Base-by-base conservation (phyloP, 2,888 invertebrate genomes). In the Carcina quercana region DNA sequence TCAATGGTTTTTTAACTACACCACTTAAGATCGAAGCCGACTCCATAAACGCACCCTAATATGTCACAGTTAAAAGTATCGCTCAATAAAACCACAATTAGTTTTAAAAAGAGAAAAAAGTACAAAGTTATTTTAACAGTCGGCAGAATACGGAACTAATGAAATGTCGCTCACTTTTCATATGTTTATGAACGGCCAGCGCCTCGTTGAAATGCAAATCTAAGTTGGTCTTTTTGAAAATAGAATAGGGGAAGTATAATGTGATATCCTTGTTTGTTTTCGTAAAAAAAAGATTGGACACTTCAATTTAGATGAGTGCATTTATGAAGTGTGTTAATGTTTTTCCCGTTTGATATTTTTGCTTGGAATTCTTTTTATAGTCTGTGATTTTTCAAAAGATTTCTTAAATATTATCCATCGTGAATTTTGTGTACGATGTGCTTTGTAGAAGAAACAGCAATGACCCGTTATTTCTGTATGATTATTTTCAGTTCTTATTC, bases 51-150 rank as follows among this genome's bases (percentile, higher is more conserved):
- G 46, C 43, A 47, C n/a, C 44, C 52, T 51, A 59, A 61, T 61
- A 57, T 54, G 64, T 64, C 64, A 63, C 61, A 46, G 53, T 51
- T 59, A 55, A 60, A 50, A 59, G 56, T 56, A 51, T 53, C 50
- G 40, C 36, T 52, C 60, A 61, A 62, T 64, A 64, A 61, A 63
- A 47, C 45, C 46, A 43, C 62, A 61, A 65, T 65, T 65, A 65
- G 60, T 40, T 42, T 14, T 5, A 37, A 32, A 32, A 45, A 48
- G 38, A 43, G 40, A 46, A 52, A 45, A 50, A 45, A 24, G 24
- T 11, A 24, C n/a, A n/a, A n/a, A n/a, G n/a, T n/a, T n/a, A n/a
- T n/a, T n/a, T n/a, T n/a, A n/a, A n/a, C n/a, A n/a, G n/a, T n/a
- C n/a, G n/a, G n/a, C n/a, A n/a, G n/a, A n/a, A n/a, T n/a, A n/a